phyloP scores from a whole-genome alignment of 2,113 vertebrate genomes.

The Callipepla californica region DNA sequence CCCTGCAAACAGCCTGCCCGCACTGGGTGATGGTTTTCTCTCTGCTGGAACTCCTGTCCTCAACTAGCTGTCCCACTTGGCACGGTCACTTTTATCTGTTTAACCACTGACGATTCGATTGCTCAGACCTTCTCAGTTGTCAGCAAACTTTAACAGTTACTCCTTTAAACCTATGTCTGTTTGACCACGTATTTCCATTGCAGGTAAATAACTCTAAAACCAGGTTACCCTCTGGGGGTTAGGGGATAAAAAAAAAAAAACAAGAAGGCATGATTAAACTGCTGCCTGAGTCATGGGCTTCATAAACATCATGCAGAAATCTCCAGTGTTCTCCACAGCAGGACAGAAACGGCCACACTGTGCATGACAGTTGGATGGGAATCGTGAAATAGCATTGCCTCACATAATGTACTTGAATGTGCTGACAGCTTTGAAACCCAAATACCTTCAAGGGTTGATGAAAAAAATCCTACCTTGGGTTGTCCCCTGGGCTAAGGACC shows the following conservation, averaged over 20 bases:
- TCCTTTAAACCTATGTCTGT: not conserved
- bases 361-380: not conserved
- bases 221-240: not conserved
- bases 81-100: not conserved
- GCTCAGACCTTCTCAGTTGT: not conserved
- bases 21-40: not conserved
- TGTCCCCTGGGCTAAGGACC: conserved; percentile 11
- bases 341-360: not conserved
- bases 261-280: not conserved
- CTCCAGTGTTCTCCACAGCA: not conserved
- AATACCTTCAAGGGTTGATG: not conserved
- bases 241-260: not conserved
- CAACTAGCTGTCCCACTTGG: not conserved
- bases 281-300: not conserved
- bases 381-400: not conserved
- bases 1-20: not conserved
- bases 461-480: not conserved
- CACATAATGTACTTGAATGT: not conserved
- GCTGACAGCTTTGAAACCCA: conserved; percentile 30
- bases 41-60: not conserved
- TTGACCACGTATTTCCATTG: not conserved
- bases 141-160: not conserved
- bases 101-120: not conserved
- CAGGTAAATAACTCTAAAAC: not conserved
- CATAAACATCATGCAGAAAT: not conserved